Percentiles rank a stretch among this genome's conserved stretches.
These are phyloP conservation scores for Ferrisia virgata DNA, from an alignment of 2,888 invertebrate genomes.

Conservation along the genomic window DNA sequence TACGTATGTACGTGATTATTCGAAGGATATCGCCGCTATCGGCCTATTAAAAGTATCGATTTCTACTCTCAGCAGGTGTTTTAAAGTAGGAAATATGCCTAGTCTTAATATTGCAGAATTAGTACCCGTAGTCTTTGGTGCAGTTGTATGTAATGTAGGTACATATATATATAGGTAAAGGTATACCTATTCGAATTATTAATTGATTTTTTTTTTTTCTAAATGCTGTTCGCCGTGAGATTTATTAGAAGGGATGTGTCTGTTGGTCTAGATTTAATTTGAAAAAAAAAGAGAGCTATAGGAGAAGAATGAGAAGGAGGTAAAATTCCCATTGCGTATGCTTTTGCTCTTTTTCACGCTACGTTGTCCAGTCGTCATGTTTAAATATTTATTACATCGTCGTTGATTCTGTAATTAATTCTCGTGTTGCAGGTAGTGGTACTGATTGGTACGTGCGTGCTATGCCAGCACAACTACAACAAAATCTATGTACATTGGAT, in stretches of 20 bases:
- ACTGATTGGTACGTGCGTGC: neutral
- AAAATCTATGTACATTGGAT: neutral
- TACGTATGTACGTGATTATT: neutral
- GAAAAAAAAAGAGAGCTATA: neutral
- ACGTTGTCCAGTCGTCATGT: neutral
- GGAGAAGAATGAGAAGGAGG: too few species aligned
- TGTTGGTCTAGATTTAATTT: neutral
- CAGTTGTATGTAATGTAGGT: too few species aligned
- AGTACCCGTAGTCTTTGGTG: neutral
- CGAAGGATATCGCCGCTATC: neutral
- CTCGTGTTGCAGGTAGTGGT: neutral
- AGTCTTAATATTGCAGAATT: neutral
- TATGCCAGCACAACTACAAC: neutral
- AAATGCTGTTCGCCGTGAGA: constrained; percentile 3
- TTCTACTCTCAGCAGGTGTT: neutral
- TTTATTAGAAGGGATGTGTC: neutral
- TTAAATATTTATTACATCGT: neutral
- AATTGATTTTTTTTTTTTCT: neutral
- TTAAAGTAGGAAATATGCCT: neutral
- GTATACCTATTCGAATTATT: neutral
- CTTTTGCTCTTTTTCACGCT: too few species aligned
- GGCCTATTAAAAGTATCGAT: neutral
- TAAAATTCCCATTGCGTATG: neutral
- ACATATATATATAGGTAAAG: too few species aligned
- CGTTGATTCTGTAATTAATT: neutral